Conservation (phyloP, 2,797 vertebrate species). For the Enteromius unitaeniatus region DNA sequence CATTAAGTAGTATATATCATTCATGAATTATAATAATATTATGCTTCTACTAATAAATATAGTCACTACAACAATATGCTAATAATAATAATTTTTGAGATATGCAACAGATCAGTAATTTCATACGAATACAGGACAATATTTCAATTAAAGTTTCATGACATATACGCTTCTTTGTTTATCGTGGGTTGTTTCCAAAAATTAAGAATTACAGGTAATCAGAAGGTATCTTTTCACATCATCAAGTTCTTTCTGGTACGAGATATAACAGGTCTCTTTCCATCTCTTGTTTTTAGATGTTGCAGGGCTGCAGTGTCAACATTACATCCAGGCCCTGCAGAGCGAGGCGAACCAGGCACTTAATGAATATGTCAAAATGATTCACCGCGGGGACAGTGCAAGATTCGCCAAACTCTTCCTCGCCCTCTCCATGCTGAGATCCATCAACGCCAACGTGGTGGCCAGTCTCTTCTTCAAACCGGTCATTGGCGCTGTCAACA, state of each 20-base stretch:
- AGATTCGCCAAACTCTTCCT: conserved; percentile 91
- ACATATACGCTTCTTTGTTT: not conserved
- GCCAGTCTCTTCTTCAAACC: conserved; percentile 95
- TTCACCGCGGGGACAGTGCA: conserved; percentile 84
- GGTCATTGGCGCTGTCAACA: conserved; percentile 91
- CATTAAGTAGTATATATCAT: not conserved
- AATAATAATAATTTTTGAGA: not conserved
- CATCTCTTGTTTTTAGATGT: conserved; percentile 77
- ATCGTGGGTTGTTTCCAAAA: not conserved
- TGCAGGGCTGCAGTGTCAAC: conserved; percentile 88
- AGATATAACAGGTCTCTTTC: not conserved
- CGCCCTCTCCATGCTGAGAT: conserved; percentile 88
- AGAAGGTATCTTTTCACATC: not conserved
- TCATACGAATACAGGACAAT: not conserved
- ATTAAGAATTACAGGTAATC: not conserved
- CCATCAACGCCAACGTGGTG: conserved; percentile 88
- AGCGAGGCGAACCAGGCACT: conserved; percentile 93
- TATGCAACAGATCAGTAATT: not conserved
- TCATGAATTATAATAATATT: not conserved
- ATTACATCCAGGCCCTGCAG: conserved; percentile 93
- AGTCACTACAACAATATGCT: too few species aligned
- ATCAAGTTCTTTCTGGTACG: not conserved
- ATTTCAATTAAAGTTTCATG: not conserved
- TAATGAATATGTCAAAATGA: conserved; percentile 89
- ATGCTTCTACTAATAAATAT: not conserved